phyloP scores from a whole-genome alignment of 2,888 invertebrate species.

The Eurytoma adleriae region DNA sequence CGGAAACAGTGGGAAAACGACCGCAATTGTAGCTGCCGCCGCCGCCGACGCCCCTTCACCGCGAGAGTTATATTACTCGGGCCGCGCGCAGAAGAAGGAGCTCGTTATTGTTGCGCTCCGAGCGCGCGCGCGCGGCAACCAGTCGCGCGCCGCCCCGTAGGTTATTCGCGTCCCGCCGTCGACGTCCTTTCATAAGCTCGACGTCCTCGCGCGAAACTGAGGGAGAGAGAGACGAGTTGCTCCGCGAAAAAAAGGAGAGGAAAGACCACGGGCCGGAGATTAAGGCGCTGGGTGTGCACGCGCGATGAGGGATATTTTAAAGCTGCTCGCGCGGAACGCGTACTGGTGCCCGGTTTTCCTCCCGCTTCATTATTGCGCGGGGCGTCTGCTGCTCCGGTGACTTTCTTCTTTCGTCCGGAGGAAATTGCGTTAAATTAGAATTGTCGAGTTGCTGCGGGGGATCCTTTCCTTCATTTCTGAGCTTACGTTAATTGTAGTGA shows the following conservation, averaged over 20 bases:
- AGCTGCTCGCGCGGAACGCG: not conserved
- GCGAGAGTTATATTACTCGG: constrained; percentile 47
- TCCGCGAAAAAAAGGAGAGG: not conserved
- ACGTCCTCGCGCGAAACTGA: not conserved
- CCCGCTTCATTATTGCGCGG: not conserved
- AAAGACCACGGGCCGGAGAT: not conserved
- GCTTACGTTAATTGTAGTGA: too few relatives aligned
- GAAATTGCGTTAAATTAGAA: not conserved
- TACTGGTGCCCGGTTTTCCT: not conserved
- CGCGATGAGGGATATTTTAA: not conserved
- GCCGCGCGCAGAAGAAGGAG: constrained; percentile 23
- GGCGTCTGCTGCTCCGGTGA: not conserved
- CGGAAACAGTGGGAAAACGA: constrained; percentile 39
- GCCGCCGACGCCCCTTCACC: not conserved
- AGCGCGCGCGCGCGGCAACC: not conserved
- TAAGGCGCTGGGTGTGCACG: not conserved
- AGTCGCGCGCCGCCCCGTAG: constrained; percentile 3
- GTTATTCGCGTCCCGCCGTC: constrained; percentile 13
- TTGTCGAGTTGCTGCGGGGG: not conserved
- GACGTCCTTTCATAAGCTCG: not conserved
- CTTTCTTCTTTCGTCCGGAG: not conserved
- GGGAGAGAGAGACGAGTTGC: not conserved
- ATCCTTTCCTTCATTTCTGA: too few relatives aligned
- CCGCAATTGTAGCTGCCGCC: constrained; percentile 41
- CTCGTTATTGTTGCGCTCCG: constrained; percentile 40